These are phyloP conservation scores for Catharus minimus DNA, from an alignment of 2,113 vertebrate genomes.

Conservation along the genomic window DNA sequence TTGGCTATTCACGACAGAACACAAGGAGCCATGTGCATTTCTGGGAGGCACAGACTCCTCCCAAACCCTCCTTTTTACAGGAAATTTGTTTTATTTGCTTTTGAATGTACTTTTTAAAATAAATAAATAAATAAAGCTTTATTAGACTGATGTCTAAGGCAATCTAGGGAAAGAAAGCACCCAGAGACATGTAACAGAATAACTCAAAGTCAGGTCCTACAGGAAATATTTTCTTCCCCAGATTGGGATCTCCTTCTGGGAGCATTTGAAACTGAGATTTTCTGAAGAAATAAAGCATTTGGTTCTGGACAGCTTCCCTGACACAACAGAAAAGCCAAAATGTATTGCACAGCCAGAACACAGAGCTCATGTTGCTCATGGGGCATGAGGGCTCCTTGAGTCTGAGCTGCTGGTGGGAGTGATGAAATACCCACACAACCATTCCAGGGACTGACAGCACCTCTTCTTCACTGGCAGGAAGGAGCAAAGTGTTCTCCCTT, in stretches of 20 bases:
- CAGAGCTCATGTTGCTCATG: not conserved
- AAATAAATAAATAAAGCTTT: too few relatives aligned
- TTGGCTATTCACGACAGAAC: not conserved
- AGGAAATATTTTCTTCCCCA: not conserved
- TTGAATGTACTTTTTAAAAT: too few relatives aligned
- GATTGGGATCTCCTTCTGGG: not conserved
- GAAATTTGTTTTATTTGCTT: not conserved
- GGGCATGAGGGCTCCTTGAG: not conserved
- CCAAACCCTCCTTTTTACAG: not conserved
- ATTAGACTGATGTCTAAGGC: not conserved
- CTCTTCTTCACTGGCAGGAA: not conserved
- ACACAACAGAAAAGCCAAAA: not conserved
- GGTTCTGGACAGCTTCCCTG: not conserved
- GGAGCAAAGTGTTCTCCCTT: not conserved
- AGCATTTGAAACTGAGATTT: not conserved
- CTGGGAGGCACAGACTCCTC: not conserved
- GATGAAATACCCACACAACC: not conserved
- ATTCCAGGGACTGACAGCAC: not conserved
- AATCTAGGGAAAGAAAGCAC: not conserved
- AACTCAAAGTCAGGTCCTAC: not conserved
- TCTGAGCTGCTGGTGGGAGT: not conserved
- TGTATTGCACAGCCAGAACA: not conserved
- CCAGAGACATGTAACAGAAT: not conserved
- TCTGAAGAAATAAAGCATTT: not conserved
- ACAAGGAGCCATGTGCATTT: fast-evolving